Percentiles rank a stretch among this genome's conserved stretches.
Conservation (phyloP, 2,888 invertebrate species). For the Drosophila sordidula region DNA sequence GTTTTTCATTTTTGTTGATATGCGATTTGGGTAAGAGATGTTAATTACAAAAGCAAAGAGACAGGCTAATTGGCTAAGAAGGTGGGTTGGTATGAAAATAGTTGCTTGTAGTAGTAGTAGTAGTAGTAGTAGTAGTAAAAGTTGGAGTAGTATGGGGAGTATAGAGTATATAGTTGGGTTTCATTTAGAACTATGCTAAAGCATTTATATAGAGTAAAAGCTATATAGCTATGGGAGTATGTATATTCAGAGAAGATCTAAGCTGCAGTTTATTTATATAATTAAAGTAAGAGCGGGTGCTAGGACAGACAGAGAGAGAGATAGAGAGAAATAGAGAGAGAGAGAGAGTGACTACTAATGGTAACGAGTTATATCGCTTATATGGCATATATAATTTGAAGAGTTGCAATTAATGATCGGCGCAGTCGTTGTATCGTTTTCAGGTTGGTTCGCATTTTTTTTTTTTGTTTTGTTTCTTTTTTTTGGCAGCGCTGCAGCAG, state of each 20-base stretch:
- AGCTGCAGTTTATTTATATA: constrained; percentile 37
- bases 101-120: constrained; percentile 28
- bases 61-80: constrained; percentile 29
- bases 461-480: constrained; percentile 24
- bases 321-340: constrained; percentile 2
- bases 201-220: constrained; percentile 25
- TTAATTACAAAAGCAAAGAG: constrained; percentile 58
- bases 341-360: constrained; percentile 45
- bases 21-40: constrained; percentile 8
- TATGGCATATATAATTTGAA: constrained; percentile 43
- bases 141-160: constrained; percentile 20
- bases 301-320: constrained; percentile 29
- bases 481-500: constrained; percentile 71
- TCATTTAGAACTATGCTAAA: constrained; percentile 43
- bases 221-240: constrained; percentile 20
- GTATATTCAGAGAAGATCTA: constrained; percentile 33
- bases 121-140: constrained; percentile 1
- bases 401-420: constrained; percentile 56
- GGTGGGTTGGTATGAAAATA: constrained; percentile 30
- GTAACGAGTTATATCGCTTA: constrained; percentile 47
- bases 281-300: constrained; percentile 42
- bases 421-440: constrained; percentile 63
- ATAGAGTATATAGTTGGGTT: constrained; percentile 26
- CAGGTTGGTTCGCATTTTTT: constrained; percentile 8
- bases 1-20: constrained; percentile 10